Evolutionary conservation across 1,140 invertebrate species (phyloP).

Genomic region (Eubasilissa regina): DNA sequence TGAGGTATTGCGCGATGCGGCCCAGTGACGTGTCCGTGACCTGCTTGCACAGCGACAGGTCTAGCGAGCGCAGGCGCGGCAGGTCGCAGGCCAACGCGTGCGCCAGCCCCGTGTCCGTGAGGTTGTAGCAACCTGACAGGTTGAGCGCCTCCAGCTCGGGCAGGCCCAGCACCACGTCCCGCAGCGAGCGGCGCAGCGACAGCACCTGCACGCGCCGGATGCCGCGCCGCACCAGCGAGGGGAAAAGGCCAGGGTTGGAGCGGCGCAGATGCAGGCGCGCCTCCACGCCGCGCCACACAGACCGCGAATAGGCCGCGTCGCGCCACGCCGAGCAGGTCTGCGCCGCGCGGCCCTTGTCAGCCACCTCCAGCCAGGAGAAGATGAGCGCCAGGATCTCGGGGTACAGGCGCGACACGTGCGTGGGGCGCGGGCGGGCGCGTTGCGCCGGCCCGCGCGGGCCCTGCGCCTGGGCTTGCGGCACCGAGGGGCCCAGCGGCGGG

Average conservation of each 20-base stretch:
- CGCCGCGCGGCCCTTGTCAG: constrained; percentile 90
- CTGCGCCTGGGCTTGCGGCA: constrained; percentile 68
- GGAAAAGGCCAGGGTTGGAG: constrained; percentile 87
- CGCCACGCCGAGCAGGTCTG: constrained; percentile 93
- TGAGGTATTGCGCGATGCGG: constrained; percentile 87
- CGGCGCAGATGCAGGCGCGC: constrained; percentile 90
- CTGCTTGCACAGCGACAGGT: constrained; percentile 95
- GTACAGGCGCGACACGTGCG: constrained; percentile 90
- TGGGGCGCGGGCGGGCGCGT: constrained; percentile 74
- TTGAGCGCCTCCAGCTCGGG: constrained; percentile 91
- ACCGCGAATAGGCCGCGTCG: constrained; percentile 92
- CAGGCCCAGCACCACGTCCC: constrained; percentile 89
- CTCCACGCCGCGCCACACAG: constrained; percentile 94
- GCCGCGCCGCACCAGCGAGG: constrained; percentile 88
- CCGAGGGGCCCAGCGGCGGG: constrained; percentile 67
- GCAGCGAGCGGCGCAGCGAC: constrained; percentile 85
- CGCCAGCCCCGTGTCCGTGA: constrained; percentile 86
- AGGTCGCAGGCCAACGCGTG: constrained; percentile 85
- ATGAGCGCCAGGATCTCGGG: constrained; percentile 94
- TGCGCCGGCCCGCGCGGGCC: constrained; percentile 69
- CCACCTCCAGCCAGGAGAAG: constrained; percentile 90
- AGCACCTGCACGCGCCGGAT: constrained; percentile 92
- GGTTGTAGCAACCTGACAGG: constrained; percentile 93
- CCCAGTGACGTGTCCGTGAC: constrained; percentile 89
- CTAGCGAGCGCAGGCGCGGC: constrained; percentile 83